These are phyloP conservation scores for Sinocyclocheilus grahami DNA, from an alignment of 2,113 vertebrate genomes.

Conservation along the genomic window DNA sequence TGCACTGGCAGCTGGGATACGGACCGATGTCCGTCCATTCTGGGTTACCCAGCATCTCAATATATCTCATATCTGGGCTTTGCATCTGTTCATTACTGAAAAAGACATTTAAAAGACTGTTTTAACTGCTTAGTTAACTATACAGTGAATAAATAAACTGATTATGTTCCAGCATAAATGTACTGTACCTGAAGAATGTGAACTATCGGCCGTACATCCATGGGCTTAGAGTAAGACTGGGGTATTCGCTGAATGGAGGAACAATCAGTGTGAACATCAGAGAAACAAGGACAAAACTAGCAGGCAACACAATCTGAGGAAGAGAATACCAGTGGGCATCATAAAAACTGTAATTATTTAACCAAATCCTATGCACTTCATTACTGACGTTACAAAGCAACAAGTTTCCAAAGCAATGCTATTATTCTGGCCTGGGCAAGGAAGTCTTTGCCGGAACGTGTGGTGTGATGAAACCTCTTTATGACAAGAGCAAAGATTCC, in stretches of 20 bases:
- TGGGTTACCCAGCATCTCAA: conserved; percentile 74
- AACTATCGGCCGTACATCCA: conserved; percentile 94
- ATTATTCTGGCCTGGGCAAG: conserved; percentile 83
- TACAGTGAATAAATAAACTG: background rate
- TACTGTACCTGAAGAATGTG: conserved; percentile 88
- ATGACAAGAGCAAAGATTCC: conserved; percentile 84
- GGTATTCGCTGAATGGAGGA: conserved; percentile 92
- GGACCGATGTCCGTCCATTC: conserved; percentile 79
- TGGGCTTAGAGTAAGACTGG: conserved; percentile 85
- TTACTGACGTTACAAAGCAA: background rate
- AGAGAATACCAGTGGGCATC: conserved; percentile 12
- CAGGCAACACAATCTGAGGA: conserved; percentile 86
- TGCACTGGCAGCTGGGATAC: conserved; percentile 89
- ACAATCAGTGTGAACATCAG: conserved; percentile 84
- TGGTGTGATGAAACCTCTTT: conserved; percentile 84
- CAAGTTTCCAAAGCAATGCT: background rate
- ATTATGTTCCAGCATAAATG: background rate
- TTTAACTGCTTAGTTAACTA: background rate
- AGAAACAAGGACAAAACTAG: conserved; percentile 86
- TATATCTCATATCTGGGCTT: conserved; percentile 76
- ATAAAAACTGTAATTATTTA: background rate
- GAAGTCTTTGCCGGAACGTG: conserved; percentile 88
- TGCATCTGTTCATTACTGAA: conserved; percentile 84
- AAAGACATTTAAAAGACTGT: background rate
- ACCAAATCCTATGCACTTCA: background rate